Base-by-base conservation (phyloP, 2,113 vertebrate genomes). In the Anthoscopus minutus region DNA sequence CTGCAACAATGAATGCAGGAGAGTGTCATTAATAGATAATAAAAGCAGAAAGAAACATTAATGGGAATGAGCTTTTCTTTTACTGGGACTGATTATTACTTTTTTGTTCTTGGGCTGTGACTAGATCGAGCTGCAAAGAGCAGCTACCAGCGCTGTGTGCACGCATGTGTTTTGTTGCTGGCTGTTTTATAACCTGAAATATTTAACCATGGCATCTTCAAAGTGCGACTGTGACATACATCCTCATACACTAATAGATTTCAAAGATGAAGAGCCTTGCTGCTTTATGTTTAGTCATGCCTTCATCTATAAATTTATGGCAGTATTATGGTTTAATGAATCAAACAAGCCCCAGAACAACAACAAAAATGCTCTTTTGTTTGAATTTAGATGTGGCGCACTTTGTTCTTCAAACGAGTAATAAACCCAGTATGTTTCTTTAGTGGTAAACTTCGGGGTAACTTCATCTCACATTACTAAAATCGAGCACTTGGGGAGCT, bases 271-370 rank as follows among this genome's bases (percentile, higher is more conserved):
- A 95, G 95, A 95, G 93, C 70, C 81, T 91, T 44, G 57, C 88
- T 95, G 78, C 83, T 96, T 94, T 83, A 54, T 96, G 84, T 93
- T 96, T 92, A 94, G 81, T 92, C 93, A 93, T 96, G 96, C 83
- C 94, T 95, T 94, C 81, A 93, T 97, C 90, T 71, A 31, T 73
- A 72, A 92, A 33, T 95, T 96, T 91, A 91, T 94, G 88, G 69
- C 61, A 79, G 44, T 88, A 71, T 92, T 94, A 94, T 45, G 77
- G 83, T 20, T 95, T 97, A 97, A 96, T 92, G 90, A 95, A 81
- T 92, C 78, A 89, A 96, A 95, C 86, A 84, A 97, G 71, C 93
- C 94, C 94, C 96, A 91, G 91, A 93, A 89, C 90, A 96, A 96
- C 87, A 92, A 96, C 89, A 93, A 95, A 94, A 70, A 64, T 7